These are phyloP conservation scores for Macrotus californicus DNA, from an alignment of 2,113 vertebrate species.

Conservation along the genomic window DNA sequence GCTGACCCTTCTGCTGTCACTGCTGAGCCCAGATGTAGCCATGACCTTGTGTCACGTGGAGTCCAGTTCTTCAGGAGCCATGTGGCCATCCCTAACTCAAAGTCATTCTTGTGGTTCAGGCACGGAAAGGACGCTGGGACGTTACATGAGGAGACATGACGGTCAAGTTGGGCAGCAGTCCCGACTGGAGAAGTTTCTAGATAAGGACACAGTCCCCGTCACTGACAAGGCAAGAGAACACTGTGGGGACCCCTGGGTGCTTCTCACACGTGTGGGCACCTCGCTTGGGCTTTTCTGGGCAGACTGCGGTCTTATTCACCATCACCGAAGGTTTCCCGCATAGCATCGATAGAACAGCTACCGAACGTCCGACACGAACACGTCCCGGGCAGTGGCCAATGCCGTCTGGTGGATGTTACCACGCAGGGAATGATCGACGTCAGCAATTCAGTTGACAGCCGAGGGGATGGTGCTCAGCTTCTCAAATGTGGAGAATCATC, in stretches of 20 bases:
- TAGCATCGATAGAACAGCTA: too few species aligned
- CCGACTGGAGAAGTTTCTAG: background rate
- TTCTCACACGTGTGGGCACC: too few species aligned
- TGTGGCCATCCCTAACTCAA: background rate
- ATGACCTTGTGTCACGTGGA: background rate
- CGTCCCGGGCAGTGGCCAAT: too few species aligned
- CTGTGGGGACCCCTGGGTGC: background rate
- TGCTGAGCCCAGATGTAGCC: background rate
- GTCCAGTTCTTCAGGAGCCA: background rate
- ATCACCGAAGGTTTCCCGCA: too few species aligned
- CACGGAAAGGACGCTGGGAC: background rate
- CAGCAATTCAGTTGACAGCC: too few species aligned
- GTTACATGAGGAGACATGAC: accelerated
- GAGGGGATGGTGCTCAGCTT: too few species aligned
- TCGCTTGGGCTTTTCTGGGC: too few species aligned
- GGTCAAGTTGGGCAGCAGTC: background rate
- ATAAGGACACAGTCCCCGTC: background rate
- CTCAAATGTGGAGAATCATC: background rate
- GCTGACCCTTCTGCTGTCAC: background rate
- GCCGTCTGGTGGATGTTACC: too few species aligned
- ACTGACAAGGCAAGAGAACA: background rate
- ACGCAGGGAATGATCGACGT: too few species aligned
- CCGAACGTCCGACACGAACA: too few species aligned
- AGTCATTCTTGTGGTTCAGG: background rate
- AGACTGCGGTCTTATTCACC: too few species aligned